Conservation (phyloP, 2,888 invertebrate species). For the Hoplodrina ambigua region DNA sequence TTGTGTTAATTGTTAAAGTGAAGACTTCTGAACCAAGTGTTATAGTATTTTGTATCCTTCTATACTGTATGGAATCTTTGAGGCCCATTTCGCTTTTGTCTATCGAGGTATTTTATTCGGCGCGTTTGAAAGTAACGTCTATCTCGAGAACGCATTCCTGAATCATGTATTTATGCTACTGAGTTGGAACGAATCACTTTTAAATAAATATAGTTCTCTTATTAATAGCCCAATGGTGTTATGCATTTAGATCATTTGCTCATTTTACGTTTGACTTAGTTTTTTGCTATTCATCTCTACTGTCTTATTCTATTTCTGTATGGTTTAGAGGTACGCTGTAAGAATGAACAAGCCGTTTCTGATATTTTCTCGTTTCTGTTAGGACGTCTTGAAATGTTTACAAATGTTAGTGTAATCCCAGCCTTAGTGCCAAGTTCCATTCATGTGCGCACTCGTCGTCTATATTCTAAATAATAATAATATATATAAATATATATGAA, state of each 20-base stretch:
- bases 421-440: constrained; percentile 50
- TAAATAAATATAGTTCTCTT: constrained; percentile 43
- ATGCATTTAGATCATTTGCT: constrained; percentile 36
- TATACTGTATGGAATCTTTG: constrained; percentile 55
- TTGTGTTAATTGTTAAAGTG: constrained; percentile 66
- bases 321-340: constrained; percentile 17
- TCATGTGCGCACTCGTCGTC: constrained; percentile 56
- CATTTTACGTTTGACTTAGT: constrained; percentile 37
- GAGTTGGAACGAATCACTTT: constrained; percentile 35
- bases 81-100: constrained; percentile 65
- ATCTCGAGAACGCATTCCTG: constrained; percentile 40
- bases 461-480: constrained; percentile 56
- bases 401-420: constrained; percentile 39
- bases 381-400: constrained; percentile 37
- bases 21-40: constrained; percentile 69
- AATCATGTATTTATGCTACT: constrained; percentile 21
- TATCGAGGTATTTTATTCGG: constrained; percentile 28
- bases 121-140: constrained; percentile 35
- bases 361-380: constrained; percentile 29
- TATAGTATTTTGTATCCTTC: constrained; percentile 65
- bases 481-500: constrained; percentile 62
- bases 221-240: constrained; percentile 36
- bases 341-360: constrained; percentile 34
- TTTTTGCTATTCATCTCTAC: constrained; percentile 27
- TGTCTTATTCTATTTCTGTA: constrained; percentile 43